Conservation (phyloP, 1,140 invertebrate species). For the Leptopilina boulardi region DNA sequence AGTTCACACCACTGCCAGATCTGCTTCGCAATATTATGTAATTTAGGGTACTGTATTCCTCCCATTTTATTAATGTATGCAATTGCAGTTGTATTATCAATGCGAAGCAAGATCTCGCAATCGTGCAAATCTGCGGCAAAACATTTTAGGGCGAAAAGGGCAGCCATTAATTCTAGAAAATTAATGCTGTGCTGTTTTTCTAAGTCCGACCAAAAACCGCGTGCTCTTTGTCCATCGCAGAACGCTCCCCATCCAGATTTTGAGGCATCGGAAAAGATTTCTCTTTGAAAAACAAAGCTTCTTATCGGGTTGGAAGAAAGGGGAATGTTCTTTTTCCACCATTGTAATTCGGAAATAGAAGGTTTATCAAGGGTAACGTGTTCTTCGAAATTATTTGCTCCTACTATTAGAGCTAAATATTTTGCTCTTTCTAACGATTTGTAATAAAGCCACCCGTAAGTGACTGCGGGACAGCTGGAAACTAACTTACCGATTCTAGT, state of each 20-base stretch:
- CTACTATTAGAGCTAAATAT: background rate
- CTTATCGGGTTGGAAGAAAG: background rate
- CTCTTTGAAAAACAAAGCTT: background rate
- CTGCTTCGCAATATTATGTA: no score
- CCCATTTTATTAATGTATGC: no score
- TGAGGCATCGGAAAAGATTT: conserved; percentile 23
- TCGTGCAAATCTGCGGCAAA: background rate
- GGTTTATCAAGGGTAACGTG: background rate
- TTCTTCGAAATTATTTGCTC: background rate
- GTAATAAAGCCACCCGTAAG: conserved; percentile 19
- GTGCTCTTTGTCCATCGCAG: background rate
- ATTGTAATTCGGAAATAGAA: background rate
- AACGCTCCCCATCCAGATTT: conserved; percentile 15
- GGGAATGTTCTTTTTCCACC: conserved; percentile 1
- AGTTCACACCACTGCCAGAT: no score
- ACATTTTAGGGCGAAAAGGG: background rate
- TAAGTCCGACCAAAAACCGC: background rate
- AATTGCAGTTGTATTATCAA: no score
- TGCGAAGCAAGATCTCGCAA: background rate
- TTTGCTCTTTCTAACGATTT: conserved; percentile 7
- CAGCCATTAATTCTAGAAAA: conserved; percentile 12
- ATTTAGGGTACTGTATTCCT: no score
- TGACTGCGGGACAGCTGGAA: background rate
- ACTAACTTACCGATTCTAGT: background rate
- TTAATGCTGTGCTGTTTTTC: background rate